A percentile compares a stretch with the other conserved stretches of the same genome.
Conservation (phyloP, 2,113 vertebrate species). For the Tragelaphus scriptus region DNA sequence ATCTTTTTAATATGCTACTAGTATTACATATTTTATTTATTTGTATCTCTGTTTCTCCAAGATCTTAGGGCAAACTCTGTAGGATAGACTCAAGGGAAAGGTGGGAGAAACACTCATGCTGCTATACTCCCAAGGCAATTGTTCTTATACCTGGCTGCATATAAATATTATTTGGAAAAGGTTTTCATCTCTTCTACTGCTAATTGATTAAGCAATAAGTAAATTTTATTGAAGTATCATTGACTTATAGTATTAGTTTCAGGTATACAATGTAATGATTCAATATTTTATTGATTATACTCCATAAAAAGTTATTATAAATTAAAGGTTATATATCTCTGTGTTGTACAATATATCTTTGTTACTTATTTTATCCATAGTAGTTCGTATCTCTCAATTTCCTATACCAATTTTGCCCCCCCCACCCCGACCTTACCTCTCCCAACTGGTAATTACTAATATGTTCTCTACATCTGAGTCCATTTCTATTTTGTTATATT, state of each 20-base stretch:
- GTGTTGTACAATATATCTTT: background rate
- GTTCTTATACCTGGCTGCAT: background rate
- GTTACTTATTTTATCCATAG: background rate
- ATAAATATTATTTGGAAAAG: background rate
- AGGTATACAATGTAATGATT: background rate
- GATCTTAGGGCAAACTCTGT: background rate
- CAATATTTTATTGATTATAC: background rate
- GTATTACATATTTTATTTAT: background rate
- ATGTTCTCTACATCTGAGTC: background rate
- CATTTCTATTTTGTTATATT: background rate
- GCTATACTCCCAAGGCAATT: background rate
- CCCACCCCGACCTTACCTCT: background rate
- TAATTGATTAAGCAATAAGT: background rate
- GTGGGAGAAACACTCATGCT: background rate
- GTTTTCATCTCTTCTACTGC: background rate
- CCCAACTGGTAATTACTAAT: background rate
- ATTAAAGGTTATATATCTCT: background rate
- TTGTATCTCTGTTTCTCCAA: background rate
- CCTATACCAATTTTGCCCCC: background rate
- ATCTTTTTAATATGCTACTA: background rate
- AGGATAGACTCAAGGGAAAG: background rate
- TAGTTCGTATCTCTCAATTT: background rate
- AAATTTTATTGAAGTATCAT: background rate
- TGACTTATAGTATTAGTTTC: background rate
- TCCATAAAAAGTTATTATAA: background rate